Evolutionary conservation across 2,888 invertebrate species (phyloP).

Genomic region (Troglohyphantes excavatus): DNA sequence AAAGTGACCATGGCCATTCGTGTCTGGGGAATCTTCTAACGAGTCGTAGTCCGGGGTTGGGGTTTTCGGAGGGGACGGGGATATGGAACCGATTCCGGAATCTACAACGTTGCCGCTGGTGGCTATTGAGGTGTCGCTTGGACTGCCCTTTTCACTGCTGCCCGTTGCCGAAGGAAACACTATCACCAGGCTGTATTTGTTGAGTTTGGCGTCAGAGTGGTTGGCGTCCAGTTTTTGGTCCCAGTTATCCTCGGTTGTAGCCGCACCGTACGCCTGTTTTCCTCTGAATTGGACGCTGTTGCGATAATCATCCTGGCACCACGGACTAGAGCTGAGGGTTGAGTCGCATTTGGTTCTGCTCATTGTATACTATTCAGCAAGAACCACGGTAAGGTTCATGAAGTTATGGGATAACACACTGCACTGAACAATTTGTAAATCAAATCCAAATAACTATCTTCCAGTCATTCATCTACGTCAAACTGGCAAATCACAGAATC

Average conservation of each 20-base stretch:
- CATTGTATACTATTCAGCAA: constrained; percentile 28
- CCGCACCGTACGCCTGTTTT: constrained; percentile 22
- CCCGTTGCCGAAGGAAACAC: constrained; percentile 21
- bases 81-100: constrained; percentile 71
- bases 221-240: neutral
- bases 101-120: constrained; percentile 6
- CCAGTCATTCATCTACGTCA: too few relatives aligned
- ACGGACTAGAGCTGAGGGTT: constrained; percentile 20
- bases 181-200: constrained; percentile 72
- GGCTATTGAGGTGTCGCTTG: neutral
- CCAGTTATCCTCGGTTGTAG: constrained; percentile 9
- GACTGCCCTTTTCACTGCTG: neutral
- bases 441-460: too few relatives aligned
- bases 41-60: constrained; percentile 72
- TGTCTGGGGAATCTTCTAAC: constrained; percentile 50
- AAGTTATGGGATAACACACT: too few relatives aligned
- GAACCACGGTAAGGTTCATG: neutral
- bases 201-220: constrained; percentile 22
- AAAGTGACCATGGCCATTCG: neutral
- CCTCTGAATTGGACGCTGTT: constrained; percentile 63
- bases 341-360: constrained; percentile 48
- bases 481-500: too few relatives aligned
- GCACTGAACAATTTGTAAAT: too few relatives aligned
- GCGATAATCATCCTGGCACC: constrained; percentile 70
- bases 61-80: constrained; percentile 74